phyloP scores from a whole-genome alignment of 2,113 vertebrate genomes.

The Fregata magnificens region DNA sequence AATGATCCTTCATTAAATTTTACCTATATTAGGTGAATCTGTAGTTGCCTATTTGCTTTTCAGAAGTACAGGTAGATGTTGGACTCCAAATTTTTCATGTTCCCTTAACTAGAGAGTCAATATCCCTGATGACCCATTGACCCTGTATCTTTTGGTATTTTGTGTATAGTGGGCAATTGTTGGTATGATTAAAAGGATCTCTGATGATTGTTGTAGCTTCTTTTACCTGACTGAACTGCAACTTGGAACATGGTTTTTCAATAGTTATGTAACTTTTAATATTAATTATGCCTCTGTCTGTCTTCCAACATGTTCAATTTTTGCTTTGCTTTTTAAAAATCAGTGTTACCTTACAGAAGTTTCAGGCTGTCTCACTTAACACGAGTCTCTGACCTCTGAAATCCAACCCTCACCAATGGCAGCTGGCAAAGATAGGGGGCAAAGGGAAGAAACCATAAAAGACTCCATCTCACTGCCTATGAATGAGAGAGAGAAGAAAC shows the following conservation, averaged over 20 bases:
- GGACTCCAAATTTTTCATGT: neutral
- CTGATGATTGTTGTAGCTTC: neutral
- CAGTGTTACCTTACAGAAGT: neutral
- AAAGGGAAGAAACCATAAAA: neutral
- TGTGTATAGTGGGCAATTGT: neutral
- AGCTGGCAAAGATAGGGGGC: neutral
- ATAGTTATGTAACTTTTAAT: neutral
- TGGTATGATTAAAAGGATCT: neutral
- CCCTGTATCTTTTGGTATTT: neutral
- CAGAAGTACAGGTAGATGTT: neutral
- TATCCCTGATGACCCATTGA: neutral
- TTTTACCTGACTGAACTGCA: neutral
- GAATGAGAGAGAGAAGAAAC: neutral
- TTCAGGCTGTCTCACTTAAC: neutral
- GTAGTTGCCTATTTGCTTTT: conserved; percentile 22
- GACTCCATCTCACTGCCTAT: neutral
- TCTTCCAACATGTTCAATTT: neutral
- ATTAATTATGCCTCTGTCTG: neutral
- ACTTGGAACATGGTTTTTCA: neutral
- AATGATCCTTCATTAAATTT: neutral
- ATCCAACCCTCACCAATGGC: neutral
- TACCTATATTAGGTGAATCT: conserved; percentile 58
- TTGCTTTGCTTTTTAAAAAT: neutral
- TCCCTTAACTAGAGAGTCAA: neutral
- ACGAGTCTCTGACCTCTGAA: neutral